Base-by-base conservation (phyloP, 2,113 vertebrate species). In the Microcebus tavaratra region DNA sequence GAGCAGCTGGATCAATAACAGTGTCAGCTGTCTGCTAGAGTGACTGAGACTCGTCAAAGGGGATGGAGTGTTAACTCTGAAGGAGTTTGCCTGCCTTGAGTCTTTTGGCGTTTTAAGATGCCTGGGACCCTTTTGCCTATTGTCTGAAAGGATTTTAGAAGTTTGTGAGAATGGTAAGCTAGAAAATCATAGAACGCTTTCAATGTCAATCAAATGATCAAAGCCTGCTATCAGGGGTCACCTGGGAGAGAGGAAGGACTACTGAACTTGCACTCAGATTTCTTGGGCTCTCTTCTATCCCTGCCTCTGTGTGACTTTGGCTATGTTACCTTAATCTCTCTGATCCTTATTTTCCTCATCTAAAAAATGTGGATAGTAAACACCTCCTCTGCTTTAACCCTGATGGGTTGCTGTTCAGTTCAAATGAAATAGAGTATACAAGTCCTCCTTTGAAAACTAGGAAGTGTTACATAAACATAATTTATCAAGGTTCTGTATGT, bases 351-450 rank as follows among this genome's bases (percentile, higher is more conserved):
- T 65, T 92, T 91, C 8, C 8, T 79, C 34, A 34, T 72, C 18
- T 20, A 63, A 95, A 94, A 91, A 93, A 78, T 8, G 34, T n/a
- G 17, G 2, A 50, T 84, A 87, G 91, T 15, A 59, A 93, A 92
- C 18, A 81, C 36, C 3, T 61, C 23, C 17, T 48, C 53, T 84
- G 12, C 21, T 72, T 79, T 63, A 55, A 61, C 27, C 4, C 21
- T 1, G 14, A 8, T n/a, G 23, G 31, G 8, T 81, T 91, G 59
- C 45, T 61, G 12, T 48, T 70, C 39, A 45, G 42, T 83, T 93
- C 34, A 70, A 91, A 81, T 39, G 68, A 95, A 85, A 80, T 6
- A 53, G 5, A 81, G 17, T 72, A 21, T 48, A 27, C 17, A 80
- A 83, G 0, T 53, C 36, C 61, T 20, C 53, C 76, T 93, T 91